Base-by-base conservation (phyloP, 1,140 invertebrate species). In the Liolophura sinensis region DNA sequence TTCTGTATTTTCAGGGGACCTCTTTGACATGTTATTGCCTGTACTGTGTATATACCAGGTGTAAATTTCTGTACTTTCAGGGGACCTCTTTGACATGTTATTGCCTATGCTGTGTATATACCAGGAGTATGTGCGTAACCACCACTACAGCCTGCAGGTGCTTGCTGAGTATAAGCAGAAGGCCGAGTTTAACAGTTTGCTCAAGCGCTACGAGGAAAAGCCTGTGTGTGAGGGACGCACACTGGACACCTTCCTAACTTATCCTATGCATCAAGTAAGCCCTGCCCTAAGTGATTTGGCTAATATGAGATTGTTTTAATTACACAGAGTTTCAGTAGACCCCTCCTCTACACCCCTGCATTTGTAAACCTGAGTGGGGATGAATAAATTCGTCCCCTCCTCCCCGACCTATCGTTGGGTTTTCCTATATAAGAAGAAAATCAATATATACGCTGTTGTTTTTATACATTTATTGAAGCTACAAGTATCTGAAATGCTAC, bases 21-120 rank as follows among this genome's bases (percentile, higher is more conserved):
- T 40, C 31, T 40, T 40, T 40, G 31, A 40, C 31, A 40, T 40
- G 31, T 40, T 40, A 40, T 40, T 40, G 31, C 31, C 31, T 40
- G n/a, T n/a, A n/a, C n/a, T n/a, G n/a, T n/a, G n/a, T n/a, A 40
- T 40, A 5, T 40, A 40, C 31, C 9, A 9, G 31, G 31, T 40
- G 31, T 40, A 40, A 40, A 40, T 46, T 61, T 60, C 22, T 74
- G 74, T 65, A 47, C 79, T 82, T 84, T 67, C 86, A 94, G 93
- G 93, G 77, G 94, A 96, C 85, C 86, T 96, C 73, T 96, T 96
- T 85, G 93, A 96, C 83, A 95, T 96, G 92, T 84, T 96, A 73
- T 87, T 96, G 67, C 94, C 94, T 54, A 96, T 96, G 93, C 85
- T 96, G 78, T 92, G 90, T 74, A 96, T 96, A 81, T 96, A 96